Evolutionary conservation across 2,888 invertebrate genomes (phyloP).

Genomic region (Volucella inflata): DNA sequence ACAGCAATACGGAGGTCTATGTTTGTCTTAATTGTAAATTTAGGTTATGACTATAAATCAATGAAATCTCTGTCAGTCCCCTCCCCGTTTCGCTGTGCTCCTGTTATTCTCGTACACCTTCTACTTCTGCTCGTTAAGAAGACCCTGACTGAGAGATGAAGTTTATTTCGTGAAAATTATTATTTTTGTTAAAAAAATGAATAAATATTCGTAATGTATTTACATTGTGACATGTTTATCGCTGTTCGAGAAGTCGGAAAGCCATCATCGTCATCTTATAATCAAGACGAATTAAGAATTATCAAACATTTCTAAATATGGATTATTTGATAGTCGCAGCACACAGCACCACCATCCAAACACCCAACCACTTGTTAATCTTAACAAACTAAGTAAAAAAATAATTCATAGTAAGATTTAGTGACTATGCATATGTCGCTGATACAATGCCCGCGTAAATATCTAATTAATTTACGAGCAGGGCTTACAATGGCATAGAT

Average conservation of each 20-base stretch:
- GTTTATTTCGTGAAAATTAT: constrained; percentile 43
- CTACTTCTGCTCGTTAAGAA: not conserved
- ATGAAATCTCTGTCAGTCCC: constrained; percentile 55
- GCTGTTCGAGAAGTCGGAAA: constrained; percentile 54
- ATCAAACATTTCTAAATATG: constrained; percentile 72
- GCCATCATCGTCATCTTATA: constrained; percentile 43
- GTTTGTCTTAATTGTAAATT: constrained; percentile 72
- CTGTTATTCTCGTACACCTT: constrained; percentile 7
- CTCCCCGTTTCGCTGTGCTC: not conserved
- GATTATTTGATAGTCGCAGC: constrained; percentile 53
- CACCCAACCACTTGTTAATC: constrained; percentile 18
- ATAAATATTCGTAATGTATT: constrained; percentile 63
- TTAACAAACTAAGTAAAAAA: not conserved
- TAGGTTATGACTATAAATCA: constrained; percentile 75
- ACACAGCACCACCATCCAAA: not conserved
- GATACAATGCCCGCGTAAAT: constrained; percentile 51
- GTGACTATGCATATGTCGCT: constrained; percentile 9
- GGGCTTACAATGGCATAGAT: constrained; percentile 41
- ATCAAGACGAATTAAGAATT: constrained; percentile 71
- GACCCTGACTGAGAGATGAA: not conserved
- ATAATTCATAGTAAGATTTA: constrained; percentile 35
- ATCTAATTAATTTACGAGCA: constrained; percentile 66
- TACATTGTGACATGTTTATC: constrained; percentile 71
- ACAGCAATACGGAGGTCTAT: constrained; percentile 17
- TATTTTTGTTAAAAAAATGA: constrained; percentile 34